Conservation (phyloP, 2,797 vertebrate genomes). For the Sebastes goodei region DNA sequence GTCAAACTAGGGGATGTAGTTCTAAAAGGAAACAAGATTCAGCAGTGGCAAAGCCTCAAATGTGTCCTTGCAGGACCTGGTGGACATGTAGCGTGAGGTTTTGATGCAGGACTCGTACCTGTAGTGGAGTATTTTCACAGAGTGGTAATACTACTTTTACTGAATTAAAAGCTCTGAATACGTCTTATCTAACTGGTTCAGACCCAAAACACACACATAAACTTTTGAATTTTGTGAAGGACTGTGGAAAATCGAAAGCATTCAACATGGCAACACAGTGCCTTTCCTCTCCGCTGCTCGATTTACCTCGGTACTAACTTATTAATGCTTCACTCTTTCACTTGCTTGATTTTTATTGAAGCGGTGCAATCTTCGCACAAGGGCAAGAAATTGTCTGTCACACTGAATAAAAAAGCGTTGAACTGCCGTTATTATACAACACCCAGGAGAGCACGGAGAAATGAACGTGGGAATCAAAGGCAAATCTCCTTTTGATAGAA, state of each 20-base stretch:
- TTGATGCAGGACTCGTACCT: neutral
- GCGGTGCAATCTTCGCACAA: constrained; percentile 20
- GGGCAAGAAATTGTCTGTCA: constrained; percentile 52
- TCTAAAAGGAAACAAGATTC: too few species aligned
- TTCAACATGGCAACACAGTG: neutral
- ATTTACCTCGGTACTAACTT: constrained; percentile 15
- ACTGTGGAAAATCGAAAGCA: neutral
- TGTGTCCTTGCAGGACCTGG: too few species aligned
- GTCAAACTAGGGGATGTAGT: too few species aligned
- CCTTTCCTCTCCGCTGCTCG: neutral
- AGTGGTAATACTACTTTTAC: neutral
- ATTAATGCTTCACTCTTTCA: constrained; percentile 21
- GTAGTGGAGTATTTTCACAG: neutral
- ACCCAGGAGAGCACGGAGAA: constrained; percentile 12
- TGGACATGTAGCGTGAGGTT: too few species aligned
- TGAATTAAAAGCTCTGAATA: neutral
- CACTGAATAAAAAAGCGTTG: constrained; percentile 32
- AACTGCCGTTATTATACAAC: constrained; percentile 38
- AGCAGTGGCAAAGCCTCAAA: too few species aligned
- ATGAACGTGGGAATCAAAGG: constrained; percentile 27
- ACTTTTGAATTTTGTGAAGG: neutral
- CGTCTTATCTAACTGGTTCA: neutral
- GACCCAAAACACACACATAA: neutral
- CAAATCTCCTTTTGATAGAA: constrained; percentile 51
- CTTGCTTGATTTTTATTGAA: constrained; percentile 23